phyloP scores from a whole-genome alignment of 2,113 vertebrate species.

The Protomyctophum bolini region DNA sequence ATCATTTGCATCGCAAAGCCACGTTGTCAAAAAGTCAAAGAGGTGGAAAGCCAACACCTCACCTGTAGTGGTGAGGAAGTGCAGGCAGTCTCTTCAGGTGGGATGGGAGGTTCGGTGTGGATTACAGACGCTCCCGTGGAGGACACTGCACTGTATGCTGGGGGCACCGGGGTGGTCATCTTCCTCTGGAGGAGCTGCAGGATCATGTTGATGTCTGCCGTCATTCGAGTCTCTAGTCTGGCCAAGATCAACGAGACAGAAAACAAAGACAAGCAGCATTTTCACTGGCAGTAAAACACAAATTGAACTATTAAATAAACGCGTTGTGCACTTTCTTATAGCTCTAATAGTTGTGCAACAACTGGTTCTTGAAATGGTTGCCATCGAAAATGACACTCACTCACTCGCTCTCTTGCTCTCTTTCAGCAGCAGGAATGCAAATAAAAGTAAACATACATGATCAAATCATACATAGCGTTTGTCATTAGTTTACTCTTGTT shows the following conservation, averaged over 20 bases:
- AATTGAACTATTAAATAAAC: not conserved
- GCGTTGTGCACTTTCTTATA: not conserved
- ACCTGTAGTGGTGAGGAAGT: slow-evolving; percentile 75
- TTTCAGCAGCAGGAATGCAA: not conserved
- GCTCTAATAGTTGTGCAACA: too few relatives aligned
- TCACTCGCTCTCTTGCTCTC: not conserved
- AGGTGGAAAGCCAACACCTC: not conserved
- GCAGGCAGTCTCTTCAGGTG: slow-evolving; percentile 58
- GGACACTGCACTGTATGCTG: slow-evolving; percentile 84
- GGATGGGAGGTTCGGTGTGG: slow-evolving; percentile 53
- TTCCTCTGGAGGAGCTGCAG: slow-evolving; percentile 94
- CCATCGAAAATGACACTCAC: too few relatives aligned
- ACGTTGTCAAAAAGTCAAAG: too few relatives aligned
- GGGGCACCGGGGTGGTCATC: slow-evolving; percentile 84
- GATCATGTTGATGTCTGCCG: slow-evolving; percentile 90
- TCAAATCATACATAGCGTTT: not conserved
- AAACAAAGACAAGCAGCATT: too few relatives aligned
- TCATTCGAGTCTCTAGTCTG: slow-evolving; percentile 93
- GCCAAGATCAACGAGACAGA: not conserved
- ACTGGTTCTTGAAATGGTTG: too few relatives aligned
- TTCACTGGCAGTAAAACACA: too few relatives aligned
- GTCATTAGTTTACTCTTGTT: not conserved
- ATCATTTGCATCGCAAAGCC: too few relatives aligned
- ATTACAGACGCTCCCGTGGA: slow-evolving; percentile 69
- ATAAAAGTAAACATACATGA: not conserved